Base-by-base conservation (phyloP, 2,888 invertebrate species). In the Leucoma salicis region DNA sequence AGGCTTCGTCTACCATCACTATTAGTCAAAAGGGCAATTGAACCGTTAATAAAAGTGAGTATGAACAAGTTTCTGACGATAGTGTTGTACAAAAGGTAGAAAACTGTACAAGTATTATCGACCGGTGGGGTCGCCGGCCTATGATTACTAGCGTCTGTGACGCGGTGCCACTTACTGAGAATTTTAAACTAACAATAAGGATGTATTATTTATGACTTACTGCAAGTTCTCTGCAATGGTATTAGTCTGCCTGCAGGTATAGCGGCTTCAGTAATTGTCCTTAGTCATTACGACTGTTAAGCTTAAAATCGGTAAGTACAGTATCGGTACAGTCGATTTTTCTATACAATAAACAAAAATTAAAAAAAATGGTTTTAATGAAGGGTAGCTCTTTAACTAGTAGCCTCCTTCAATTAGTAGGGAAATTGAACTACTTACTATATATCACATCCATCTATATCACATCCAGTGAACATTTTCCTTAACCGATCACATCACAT, bases 51-150 rank as follows among this genome's bases (percentile, higher is more conserved):
- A 14, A 7, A 29, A 29, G 3, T 27, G 14, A 13, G 1, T 6
- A 29, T 29, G 15, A 31, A 31, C 29, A 4, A 31, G 31, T 14
- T 15, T 31, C 25, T 28, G 10, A 33, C 39, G 34, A 34, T 35
- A 42, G 46, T 40, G 43, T n/a, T 36, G 44, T 42, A 28, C 14
- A 39, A 38, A 44, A 45, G 32, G 39, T 39, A 46, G 13, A 37
- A 44, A 52, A 46, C 41, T 37, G 13, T 39, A 39, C 36, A 28
- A 37, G 35, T 46, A 41, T 51, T 80, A 78, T 78, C 76, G 80
- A 84, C 76, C 83, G 71, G 53, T 48, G 59, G 64, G 84, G 78
- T 85, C 82, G 72, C 70, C 67, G 81, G 62, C 76, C 84, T 74
- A 79, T 82, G 84, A 83, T 83, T 83, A 65, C 74, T 63, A 65